Conservation (phyloP, 2,113 vertebrate genomes). For the Lophochroa leadbeateri region DNA sequence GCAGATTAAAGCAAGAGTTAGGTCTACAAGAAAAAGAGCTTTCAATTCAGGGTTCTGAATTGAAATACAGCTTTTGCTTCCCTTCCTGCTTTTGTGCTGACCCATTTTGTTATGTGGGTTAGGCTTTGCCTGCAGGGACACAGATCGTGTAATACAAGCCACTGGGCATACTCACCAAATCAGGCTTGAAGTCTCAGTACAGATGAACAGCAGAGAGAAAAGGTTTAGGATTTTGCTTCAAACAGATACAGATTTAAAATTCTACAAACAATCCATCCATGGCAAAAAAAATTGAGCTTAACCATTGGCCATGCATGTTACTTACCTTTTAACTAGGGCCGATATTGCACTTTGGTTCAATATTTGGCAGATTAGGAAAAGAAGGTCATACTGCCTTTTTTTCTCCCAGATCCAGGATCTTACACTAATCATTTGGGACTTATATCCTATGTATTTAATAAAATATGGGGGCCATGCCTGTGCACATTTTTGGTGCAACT, state of each 20-base stretch:
- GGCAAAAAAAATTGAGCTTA: neutral
- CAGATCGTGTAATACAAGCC: neutral
- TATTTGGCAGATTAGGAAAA: neutral
- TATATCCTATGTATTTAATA: neutral
- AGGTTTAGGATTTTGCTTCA: neutral
- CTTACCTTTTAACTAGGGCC: neutral
- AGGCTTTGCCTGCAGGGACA: constrained; percentile 53
- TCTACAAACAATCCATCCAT: neutral
- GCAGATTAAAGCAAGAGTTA: constrained; percentile 4
- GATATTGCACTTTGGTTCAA: neutral
- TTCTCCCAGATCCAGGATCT: neutral
- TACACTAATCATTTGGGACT: neutral
- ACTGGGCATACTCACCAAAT: constrained; percentile 11
- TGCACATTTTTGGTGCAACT: neutral
- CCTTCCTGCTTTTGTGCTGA: constrained; percentile 24
- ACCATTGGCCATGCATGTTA: accelerated
- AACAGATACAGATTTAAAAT: neutral
- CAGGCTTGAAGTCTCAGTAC: neutral
- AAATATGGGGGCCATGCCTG: neutral
- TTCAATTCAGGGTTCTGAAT: neutral
- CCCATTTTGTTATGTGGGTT: constrained; percentile 63
- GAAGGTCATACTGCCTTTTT: neutral
- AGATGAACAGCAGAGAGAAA: neutral
- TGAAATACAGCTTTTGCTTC: neutral
- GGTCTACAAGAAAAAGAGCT: neutral